These are phyloP conservation scores for Galeruca laticollis DNA, from an alignment of 2,888 invertebrate genomes.

Conservation along the genomic window DNA sequence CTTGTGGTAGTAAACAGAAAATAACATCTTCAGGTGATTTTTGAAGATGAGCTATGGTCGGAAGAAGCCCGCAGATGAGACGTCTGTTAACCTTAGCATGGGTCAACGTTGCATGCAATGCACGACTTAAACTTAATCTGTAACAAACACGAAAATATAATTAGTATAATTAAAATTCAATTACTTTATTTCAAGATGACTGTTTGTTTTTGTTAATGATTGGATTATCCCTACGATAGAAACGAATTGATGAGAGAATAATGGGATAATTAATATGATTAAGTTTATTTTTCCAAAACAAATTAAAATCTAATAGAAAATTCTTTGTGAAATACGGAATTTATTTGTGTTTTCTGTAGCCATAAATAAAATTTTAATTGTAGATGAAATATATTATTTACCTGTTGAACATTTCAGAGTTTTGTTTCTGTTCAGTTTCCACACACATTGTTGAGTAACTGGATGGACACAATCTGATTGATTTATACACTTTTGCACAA, in stretches of 20 bases:
- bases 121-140: slow-evolving; percentile 69
- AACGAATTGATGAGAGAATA: neutral
- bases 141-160: slow-evolving; percentile 52
- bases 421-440: slow-evolving; percentile 55
- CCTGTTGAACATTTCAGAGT: slow-evolving; percentile 60
- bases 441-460: slow-evolving; percentile 52
- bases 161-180: slow-evolving; percentile 16
- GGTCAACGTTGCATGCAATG: slow-evolving; percentile 70
- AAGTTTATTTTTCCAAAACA: neutral
- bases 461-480: slow-evolving; percentile 27
- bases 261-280: neutral
- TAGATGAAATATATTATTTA: too few species aligned
- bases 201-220: neutral
- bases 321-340: too few species aligned
- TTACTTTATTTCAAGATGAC: neutral
- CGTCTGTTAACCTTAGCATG: slow-evolving; percentile 71
- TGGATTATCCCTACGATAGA: neutral
- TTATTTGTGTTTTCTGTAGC: too few species aligned
- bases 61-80: slow-evolving; percentile 74
- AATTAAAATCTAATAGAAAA: too few species aligned
- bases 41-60: slow-evolving; percentile 73
- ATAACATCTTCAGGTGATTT: slow-evolving; percentile 73
- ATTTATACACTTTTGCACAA: slow-evolving; percentile 38
- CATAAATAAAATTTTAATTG: too few species aligned
- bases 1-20: slow-evolving; percentile 78